Percentiles rank a stretch among this genome's conserved stretches.
Evolutionary conservation across 1,140 invertebrate species (phyloP).

Genomic region (Catajapyx aquilonaris): DNA sequence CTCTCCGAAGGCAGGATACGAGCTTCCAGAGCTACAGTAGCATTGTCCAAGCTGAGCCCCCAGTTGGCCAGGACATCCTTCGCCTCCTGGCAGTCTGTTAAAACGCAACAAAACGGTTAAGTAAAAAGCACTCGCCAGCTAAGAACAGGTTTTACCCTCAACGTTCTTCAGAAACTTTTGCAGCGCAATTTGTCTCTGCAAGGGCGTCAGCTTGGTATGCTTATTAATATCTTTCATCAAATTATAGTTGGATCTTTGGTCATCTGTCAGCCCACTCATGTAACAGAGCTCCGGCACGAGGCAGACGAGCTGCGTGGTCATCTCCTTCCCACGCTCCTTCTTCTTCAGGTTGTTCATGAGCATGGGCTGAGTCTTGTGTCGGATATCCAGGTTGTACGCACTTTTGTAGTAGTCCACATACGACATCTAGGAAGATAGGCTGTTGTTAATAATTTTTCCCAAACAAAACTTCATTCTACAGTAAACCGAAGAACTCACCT

Average conservation of each 20-base stretch:
- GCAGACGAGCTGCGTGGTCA: constrained; percentile 34
- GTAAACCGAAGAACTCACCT: too few species aligned
- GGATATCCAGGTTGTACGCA: constrained; percentile 42
- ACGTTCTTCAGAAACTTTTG: constrained; percentile 48
- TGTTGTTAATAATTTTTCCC: background rate
- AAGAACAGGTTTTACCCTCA: constrained; percentile 21
- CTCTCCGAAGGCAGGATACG: background rate
- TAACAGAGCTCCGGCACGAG: constrained; percentile 66
- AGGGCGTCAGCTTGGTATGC: constrained; percentile 55
- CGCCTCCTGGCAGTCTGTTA: constrained; percentile 13
- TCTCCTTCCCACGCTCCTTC: constrained; percentile 18
- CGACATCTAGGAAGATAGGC: constrained; percentile 23
- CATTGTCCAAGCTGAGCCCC: constrained; percentile 22
- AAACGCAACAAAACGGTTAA: constrained; percentile 1
- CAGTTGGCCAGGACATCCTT: constrained; percentile 20
- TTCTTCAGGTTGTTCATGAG: constrained; percentile 33
- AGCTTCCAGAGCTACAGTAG: constrained; percentile 23
- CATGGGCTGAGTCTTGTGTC: constrained; percentile 56
- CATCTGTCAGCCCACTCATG: constrained; percentile 45
- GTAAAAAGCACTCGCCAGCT: too few species aligned
- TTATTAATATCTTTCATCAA: constrained; percentile 62
- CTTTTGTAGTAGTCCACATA: constrained; percentile 57
- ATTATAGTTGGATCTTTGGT: constrained; percentile 28
- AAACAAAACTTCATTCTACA: constrained; percentile 1
- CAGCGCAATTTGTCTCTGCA: constrained; percentile 39